These are phyloP conservation scores for Notiomystis cincta DNA, from an alignment of 2,113 vertebrate genomes.

Conservation along the genomic window DNA sequence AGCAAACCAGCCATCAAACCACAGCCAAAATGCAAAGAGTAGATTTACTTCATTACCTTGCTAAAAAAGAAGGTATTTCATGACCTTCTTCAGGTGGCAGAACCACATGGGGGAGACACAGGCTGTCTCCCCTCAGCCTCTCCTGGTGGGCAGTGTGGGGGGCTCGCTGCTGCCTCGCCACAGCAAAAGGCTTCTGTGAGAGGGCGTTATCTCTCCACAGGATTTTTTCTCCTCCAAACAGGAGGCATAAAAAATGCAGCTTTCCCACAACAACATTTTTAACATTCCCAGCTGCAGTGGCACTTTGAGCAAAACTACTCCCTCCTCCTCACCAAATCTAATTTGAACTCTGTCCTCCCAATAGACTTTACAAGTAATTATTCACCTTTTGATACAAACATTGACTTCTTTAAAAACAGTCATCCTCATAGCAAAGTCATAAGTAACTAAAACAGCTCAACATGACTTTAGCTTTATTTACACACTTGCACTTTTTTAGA, in stretches of 20 bases:
- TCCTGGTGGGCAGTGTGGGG: fast-evolving
- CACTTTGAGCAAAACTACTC: background rate
- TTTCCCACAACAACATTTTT: background rate
- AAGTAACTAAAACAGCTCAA: background rate
- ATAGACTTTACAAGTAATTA: background rate
- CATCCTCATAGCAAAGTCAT: background rate
- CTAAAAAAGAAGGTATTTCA: background rate
- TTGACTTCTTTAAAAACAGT: background rate
- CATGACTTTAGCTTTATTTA: background rate
- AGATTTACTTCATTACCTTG: background rate
- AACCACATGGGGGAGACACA: fast-evolving
- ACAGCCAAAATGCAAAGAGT: background rate
- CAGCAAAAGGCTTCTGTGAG: background rate
- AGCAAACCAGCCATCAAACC: background rate
- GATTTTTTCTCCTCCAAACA: background rate
- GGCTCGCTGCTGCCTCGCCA: fast-evolving
- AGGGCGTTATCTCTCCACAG: too few relatives aligned
- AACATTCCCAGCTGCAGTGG: background rate
- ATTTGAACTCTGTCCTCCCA: background rate
- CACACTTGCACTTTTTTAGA: fast-evolving
- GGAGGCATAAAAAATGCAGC: background rate
- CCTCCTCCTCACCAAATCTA: background rate
- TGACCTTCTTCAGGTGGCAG: too few relatives aligned
- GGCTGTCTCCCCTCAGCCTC: background rate
- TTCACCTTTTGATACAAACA: background rate